Evolutionary conservation across 2,113 vertebrate genomes (phyloP).

Genomic region (Hyperoodon ampullatus): DNA sequence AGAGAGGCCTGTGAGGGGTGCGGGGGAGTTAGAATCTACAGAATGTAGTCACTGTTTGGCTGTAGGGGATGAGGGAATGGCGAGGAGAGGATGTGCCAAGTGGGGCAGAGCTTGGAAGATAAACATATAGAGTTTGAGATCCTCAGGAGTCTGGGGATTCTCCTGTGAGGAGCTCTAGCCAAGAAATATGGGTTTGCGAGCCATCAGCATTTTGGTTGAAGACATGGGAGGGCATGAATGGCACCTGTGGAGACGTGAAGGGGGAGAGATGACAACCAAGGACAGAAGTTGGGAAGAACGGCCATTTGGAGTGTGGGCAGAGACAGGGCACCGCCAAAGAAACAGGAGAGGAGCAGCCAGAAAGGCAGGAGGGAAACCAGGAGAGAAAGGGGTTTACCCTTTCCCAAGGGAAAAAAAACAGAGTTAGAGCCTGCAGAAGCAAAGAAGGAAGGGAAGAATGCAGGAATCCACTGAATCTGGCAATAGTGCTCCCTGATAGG

Average conservation of each 20-base stretch:
- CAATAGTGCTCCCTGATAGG: neutral
- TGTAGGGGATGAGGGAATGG: no score
- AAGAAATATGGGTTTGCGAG: no score
- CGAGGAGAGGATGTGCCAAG: neutral
- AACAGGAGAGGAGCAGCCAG: neutral
- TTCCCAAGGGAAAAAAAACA: neutral
- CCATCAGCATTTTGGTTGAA: neutral
- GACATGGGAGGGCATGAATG: neutral
- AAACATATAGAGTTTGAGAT: neutral
- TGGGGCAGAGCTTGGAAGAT: neutral
- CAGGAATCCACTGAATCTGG: neutral
- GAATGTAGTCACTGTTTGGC: neutral
- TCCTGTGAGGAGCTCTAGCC: neutral
- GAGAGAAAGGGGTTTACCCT: neutral
- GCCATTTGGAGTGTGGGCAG: neutral
- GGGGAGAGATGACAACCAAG: neutral
- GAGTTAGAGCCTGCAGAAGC: neutral
- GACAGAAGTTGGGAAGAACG: neutral
- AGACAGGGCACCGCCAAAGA: neutral
- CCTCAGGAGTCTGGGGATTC: neutral
- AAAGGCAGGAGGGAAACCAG: neutral
- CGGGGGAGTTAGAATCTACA: neutral
- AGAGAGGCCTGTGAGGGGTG: neutral
- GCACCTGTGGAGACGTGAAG: neutral
- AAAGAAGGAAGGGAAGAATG: neutral